Base-by-base conservation (phyloP, 2,797 vertebrate species). In the Emys orbicularis region DNA sequence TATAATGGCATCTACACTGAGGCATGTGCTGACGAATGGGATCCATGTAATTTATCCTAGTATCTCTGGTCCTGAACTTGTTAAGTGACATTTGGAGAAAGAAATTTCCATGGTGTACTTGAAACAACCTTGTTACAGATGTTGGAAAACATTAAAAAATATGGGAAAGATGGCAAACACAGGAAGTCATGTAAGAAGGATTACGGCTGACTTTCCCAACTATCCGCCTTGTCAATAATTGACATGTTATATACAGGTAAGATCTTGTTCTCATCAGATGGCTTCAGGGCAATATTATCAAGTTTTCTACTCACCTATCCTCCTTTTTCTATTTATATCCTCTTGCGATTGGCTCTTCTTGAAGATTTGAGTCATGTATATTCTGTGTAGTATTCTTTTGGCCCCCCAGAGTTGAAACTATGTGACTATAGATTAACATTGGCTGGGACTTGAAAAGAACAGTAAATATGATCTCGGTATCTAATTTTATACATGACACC, bases 211-310 rank as follows among this genome's bases (percentile, higher is more conserved):
- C 49, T 88, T 72, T 41, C 19, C n/a, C 19, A 23, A 10, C 65
- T 94, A 92, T 89, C 83, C 49, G n/a, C 88, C 87, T 50, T 23
- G 50, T 85, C 85, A 93, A 88, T 80, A 94, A 82, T 92, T 93
- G 49, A 44, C 72, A 91, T 59, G 6, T 79, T 94, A 82, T 85
- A 96, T 95, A 93, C 53, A 94, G 92, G 90, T 86, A 92, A 81
- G 19, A 82, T 82, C 61, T 89, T 61, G 23, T 25, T 90, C 93
- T 92, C 90, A 91, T 87, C 77, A 56, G 76, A 89, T 89, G 83
- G 3, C 52, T 87, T 84, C 83, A 88, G 86, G 47, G 49, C 57
- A 10, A 31, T 86, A 82, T 47, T 90, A 79, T 59, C 87, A 16
- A 19, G 23, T 92, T 90, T 80, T 82, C 23, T 74, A 84, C 89